Base-by-base conservation (phyloP, 1,140 invertebrate genomes). In the Sogatella furcifera region DNA sequence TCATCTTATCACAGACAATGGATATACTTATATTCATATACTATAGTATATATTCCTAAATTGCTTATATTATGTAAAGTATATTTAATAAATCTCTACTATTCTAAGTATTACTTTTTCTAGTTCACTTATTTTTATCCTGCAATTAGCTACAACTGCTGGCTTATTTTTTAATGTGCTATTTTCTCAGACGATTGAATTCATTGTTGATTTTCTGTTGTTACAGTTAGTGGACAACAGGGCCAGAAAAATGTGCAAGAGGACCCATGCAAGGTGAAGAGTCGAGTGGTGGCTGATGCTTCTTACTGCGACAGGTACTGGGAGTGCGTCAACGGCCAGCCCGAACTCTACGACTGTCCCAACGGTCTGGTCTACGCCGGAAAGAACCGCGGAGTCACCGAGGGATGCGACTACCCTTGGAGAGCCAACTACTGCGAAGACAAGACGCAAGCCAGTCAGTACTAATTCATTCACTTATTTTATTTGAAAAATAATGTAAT, bases 341-440 rank as follows among this genome's bases (percentile, higher is more conserved):
- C 86, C 0, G 85, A 90, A 62, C 75, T 90, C 34, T 91, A 89
- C 71, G 89, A 92, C 74, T 95, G 91, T 71, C 91, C 91, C 34
- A 95, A 93, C 68, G 91, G 91, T 8, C 73, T 93, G 28, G 90
- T 92, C 3, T 95, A 89, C 74, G 88, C 90, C 31, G 90, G 90
- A 0, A 90, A 90, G 70, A 85, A 91, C 69, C 77, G 88, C 24
- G 89, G 89, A 2, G 88, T 92, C 0, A 88, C 89, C 1, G 88
- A 92, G 70, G 88, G 88, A 5, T 92, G 90, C 67, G 90, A 92
- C 74, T 92, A 92, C 70, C 89, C 90, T 0, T 91, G 89, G 89
- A 79, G 89, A 64, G 86, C 88, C 3, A 88, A 90, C 70, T 92
- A 91, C 71, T 92, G 90, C 73, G 87, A 89, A 64, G 79, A 78